phyloP scores from a whole-genome alignment of 92 coral and sea anemone genomes.

The Zoanthus sociatus region DNA sequence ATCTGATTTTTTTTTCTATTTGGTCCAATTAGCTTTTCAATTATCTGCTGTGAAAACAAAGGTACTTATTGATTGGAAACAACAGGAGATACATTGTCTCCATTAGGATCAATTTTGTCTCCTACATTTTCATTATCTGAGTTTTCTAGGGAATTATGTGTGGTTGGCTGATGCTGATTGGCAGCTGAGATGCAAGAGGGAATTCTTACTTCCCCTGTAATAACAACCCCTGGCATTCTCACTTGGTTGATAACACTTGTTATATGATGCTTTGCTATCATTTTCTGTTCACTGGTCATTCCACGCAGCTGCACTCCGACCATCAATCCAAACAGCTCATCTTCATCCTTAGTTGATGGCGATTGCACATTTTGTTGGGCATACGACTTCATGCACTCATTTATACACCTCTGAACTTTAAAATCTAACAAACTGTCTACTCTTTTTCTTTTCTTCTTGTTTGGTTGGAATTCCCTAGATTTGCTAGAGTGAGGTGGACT shows the following conservation, averaged over 20 bases:
- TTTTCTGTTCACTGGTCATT: conserved; percentile 37
- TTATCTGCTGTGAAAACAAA: too few species aligned
- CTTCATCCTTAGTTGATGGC: conserved; percentile 22
- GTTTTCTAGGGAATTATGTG: neutral
- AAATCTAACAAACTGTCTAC: conserved; percentile 20
- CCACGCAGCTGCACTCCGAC: conserved; percentile 32
- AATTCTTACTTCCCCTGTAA: conserved; percentile 31
- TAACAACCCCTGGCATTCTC: conserved; percentile 30
- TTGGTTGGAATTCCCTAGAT: neutral
- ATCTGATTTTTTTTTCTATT: too few species aligned
- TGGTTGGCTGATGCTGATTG: neutral
- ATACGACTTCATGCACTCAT: conserved; percentile 19
- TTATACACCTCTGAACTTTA: conserved; percentile 15
- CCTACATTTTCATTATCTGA: neutral
- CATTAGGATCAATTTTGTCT: neutral
- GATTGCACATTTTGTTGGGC: conserved; percentile 1
- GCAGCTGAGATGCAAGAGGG: neutral
- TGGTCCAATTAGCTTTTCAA: too few species aligned
- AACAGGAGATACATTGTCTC: too few species aligned
- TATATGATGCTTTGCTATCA: conserved; percentile 39
- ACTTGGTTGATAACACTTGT: conserved; percentile 48
- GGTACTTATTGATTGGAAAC: too few species aligned
- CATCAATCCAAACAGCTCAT: conserved; percentile 39
- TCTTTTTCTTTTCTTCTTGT: conserved; percentile 22
- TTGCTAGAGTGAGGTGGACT: neutral